Evolutionary conservation across 1,140 invertebrate genomes (phyloP), one percentile per base, ranked within the genome.

Genomic region (Oryctes rhinoceros): DNA sequence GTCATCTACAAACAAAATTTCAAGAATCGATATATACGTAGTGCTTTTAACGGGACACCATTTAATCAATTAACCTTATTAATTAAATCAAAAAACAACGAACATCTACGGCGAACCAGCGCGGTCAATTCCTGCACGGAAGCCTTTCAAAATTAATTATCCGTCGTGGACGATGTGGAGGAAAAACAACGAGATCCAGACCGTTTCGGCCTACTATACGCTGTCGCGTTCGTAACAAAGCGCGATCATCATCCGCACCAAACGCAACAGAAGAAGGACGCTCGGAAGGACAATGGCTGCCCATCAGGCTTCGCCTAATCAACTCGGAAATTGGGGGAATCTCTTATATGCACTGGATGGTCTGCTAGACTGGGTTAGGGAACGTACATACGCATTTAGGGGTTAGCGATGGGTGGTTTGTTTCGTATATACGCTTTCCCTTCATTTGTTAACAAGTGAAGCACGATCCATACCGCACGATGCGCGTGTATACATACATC

Each of bases 361-460:
- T 1, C 5, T 10, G 39, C 39, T 44, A 44, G 39, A 44, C 39
- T 10, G 39, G 39, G 9, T 30, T 4, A 4, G 49, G 11, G 49
- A 15, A 13, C n/a, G 7, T 48, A 48, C 13, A 13, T 48, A 48
- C 13, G 3, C n/a, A 18, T 59, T 20, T 59, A 59, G 15, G 53
- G 15, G 53, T 59, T 59, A 44, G 39, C 39, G 39, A 44, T 44
- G 39, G 39, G 39, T 44, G 39, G 53, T 18, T 59, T 15, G 53
- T 59, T n/a, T 59, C 53, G 18, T 15, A 59, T 59, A 18, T 59
- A 18, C 18, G 53, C 15, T n/a, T 15, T 18, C 53, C 53, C 53
- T 59, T 59, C 53, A 59, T 59, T 59, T 59, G 53, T 59, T 59
- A 59, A 59, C 53, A 59, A 59, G 15, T 59, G 53, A 59, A 59